Conservation (phyloP, 2,888 invertebrate genomes). For the Neoaliturus tenellus region DNA sequence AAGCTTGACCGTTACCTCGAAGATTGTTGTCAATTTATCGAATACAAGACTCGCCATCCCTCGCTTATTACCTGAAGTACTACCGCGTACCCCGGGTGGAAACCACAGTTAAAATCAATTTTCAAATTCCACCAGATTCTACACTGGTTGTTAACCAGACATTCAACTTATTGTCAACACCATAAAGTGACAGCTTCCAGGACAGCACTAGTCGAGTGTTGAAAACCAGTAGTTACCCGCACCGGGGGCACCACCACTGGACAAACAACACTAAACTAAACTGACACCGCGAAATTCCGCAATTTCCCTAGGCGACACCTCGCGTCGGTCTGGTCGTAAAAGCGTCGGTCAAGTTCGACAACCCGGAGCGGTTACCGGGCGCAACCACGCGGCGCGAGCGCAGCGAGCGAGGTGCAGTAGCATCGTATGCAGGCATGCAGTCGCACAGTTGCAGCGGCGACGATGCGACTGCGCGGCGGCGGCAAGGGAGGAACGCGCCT, state of each 20-base stretch:
- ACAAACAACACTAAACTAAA: background rate
- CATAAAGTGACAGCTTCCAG: too few species aligned
- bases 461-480: background rate
- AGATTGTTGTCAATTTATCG: too few species aligned
- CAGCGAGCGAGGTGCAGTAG: background rate
- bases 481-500: background rate
- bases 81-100: too few species aligned
- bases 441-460: background rate
- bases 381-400: background rate
- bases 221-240: background rate
- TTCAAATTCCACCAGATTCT: too few species aligned
- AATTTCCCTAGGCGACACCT: conserved; percentile 5
- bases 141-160: too few species aligned
- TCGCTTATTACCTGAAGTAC: too few species aligned
- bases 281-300: background rate
- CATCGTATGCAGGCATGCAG: background rate
- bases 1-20: too few species aligned
- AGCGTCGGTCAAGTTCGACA: background rate
- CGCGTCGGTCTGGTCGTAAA: background rate
- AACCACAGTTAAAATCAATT: too few species aligned
- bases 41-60: too few species aligned
- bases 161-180: too few species aligned
- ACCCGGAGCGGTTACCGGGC: background rate
- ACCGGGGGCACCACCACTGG: background rate
- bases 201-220: background rate